These are phyloP conservation scores for Grammomys dolichurus DNA, from an alignment of 2,113 vertebrate genomes.

Conservation along the genomic window DNA sequence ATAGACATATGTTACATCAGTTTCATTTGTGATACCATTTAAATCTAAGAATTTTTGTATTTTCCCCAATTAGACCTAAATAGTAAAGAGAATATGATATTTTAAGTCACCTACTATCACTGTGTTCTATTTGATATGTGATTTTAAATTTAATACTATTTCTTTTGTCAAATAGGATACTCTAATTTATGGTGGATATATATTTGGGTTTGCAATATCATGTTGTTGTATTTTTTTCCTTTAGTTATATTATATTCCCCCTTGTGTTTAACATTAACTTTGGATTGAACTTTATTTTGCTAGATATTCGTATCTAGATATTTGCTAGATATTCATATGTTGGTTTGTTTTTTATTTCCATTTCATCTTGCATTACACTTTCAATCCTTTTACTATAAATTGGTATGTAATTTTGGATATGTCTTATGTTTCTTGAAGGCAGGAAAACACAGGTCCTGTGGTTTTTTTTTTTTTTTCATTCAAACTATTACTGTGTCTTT, in stretches of 20 bases:
- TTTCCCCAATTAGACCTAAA: background rate
- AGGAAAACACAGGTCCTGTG: background rate
- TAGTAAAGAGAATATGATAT: background rate
- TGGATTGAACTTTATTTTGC: background rate
- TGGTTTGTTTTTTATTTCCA: background rate
- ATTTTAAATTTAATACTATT: background rate
- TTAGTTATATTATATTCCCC: background rate
- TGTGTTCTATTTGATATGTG: background rate
- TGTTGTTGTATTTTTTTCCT: background rate
- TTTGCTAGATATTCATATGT: background rate
- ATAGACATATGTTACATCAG: background rate
- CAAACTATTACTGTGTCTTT: background rate
- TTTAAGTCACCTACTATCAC: background rate
- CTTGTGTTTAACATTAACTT: background rate
- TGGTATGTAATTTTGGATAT: background rate
- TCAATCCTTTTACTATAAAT: background rate
- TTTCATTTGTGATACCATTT: background rate
- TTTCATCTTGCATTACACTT: background rate
- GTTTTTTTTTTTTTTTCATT: background rate
- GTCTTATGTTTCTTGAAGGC: background rate
- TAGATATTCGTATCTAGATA: background rate
- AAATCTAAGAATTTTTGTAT: background rate
- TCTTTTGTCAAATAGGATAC: background rate
- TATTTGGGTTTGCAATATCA: background rate
- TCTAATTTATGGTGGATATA: background rate